phyloP scores from a whole-genome alignment of 2,113 vertebrate genomes.

The Microtus montanus region DNA sequence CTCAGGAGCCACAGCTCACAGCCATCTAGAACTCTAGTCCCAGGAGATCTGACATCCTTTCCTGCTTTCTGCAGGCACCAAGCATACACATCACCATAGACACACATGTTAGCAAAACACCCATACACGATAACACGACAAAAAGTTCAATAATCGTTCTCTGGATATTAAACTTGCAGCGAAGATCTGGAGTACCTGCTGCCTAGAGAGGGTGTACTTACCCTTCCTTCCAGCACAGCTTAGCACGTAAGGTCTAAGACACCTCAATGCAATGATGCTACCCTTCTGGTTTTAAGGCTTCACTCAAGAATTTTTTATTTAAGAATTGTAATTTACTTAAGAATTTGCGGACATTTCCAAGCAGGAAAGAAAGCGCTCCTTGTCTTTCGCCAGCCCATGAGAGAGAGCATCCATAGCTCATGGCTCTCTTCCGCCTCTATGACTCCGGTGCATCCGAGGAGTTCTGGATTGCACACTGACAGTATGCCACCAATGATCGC shows the following conservation, averaged over 20 bases:
- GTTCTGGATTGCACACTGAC: background rate
- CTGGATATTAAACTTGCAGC: conserved; percentile 8
- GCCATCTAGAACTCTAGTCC: too few relatives aligned
- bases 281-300: background rate
- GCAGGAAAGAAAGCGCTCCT: background rate
- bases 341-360: background rate
- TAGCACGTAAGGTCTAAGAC: background rate
- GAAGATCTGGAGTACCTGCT: background rate
- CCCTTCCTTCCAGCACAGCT: background rate
- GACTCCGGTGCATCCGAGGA: background rate
- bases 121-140: background rate
- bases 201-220: background rate
- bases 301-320: background rate
- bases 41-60: too few relatives aligned
- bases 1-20: too few relatives aligned
- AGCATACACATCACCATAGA: background rate
- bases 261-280: background rate
- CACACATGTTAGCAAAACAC: background rate
- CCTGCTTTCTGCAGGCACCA: background rate
- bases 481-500: background rate
- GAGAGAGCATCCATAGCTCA: background rate
- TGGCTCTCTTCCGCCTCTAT: background rate
- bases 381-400: background rate
- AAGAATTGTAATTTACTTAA: background rate
- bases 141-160: background rate